Evolutionary conservation across 2,113 vertebrate species (phyloP).

Genomic region (Eulacestoma nigropectus): DNA sequence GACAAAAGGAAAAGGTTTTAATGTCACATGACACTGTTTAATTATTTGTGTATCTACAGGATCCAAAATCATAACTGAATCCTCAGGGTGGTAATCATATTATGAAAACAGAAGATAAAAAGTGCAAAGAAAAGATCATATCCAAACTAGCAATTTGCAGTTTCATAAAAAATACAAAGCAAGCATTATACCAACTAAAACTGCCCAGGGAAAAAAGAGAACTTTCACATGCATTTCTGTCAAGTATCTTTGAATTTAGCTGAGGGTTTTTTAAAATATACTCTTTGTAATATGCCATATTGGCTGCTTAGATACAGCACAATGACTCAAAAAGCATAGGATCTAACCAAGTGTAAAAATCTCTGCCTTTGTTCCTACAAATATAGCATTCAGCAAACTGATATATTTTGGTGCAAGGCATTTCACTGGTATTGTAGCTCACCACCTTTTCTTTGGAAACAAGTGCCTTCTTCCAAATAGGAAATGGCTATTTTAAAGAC

Average conservation of each 20-base stretch:
- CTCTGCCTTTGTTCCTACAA: neutral
- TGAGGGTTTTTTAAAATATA: neutral
- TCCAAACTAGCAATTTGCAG: neutral
- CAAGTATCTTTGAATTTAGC: neutral
- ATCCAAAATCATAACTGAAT: neutral
- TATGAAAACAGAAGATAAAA: neutral
- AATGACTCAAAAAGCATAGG: neutral
- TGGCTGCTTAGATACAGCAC: conserved; percentile 32
- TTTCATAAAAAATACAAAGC: neutral
- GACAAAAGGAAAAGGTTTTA: neutral
- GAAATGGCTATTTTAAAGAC: neutral
- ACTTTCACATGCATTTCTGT: neutral
- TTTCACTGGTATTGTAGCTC: neutral
- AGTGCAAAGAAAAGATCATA: neutral
- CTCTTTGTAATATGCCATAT: neutral
- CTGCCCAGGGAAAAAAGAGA: neutral
- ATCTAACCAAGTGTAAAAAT: neutral
- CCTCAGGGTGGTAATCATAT: neutral
- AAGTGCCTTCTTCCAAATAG: neutral
- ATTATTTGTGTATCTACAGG: neutral
- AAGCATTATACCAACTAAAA: neutral
- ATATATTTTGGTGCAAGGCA: neutral
- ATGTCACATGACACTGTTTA: neutral
- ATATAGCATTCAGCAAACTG: neutral
- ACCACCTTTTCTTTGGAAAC: neutral